Percentiles rank a stretch among this genome's conserved stretches.
Evolutionary conservation across 2,888 invertebrate species (phyloP).

Genomic region (Caradrina kadenii): DNA sequence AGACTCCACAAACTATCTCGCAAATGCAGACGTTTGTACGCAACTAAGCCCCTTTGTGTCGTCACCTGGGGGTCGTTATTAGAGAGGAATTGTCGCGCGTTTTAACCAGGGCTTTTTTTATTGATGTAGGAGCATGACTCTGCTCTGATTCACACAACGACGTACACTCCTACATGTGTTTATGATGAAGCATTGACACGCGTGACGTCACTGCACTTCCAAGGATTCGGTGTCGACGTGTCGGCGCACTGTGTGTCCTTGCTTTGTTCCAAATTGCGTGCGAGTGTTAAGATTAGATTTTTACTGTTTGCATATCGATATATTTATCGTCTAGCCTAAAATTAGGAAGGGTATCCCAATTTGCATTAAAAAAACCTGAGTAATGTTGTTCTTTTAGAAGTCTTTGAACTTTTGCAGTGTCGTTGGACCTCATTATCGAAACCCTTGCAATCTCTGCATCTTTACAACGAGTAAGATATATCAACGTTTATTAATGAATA

Average conservation of each 20-base stretch:
- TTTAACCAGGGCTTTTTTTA: constrained; percentile 52
- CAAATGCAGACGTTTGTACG: constrained; percentile 42
- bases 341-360: not conserved
- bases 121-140: constrained; percentile 45
- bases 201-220: constrained; percentile 60
- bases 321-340: constrained; percentile 1
- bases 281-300: constrained; percentile 47
- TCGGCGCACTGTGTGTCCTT: constrained; percentile 60
- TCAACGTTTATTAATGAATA: not conserved
- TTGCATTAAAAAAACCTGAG: not conserved
- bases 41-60: constrained; percentile 47
- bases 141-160: constrained; percentile 43
- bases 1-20: constrained; percentile 44
- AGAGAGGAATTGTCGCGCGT: constrained; percentile 47
- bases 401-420: not conserved
- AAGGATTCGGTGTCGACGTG: constrained; percentile 58
- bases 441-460: not conserved
- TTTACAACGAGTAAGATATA: not conserved
- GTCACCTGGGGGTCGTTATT: constrained; percentile 57
- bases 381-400: not conserved
- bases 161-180: constrained; percentile 41
- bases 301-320: constrained; percentile 35
- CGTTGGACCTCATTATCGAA: not conserved
- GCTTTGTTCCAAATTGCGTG: constrained; percentile 58
- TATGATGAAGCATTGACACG: constrained; percentile 65